Evolutionary conservation across 2,113 vertebrate genomes (phyloP), one percentile per base, ranked within the genome.

Genomic region (Calonectris borealis): DNA sequence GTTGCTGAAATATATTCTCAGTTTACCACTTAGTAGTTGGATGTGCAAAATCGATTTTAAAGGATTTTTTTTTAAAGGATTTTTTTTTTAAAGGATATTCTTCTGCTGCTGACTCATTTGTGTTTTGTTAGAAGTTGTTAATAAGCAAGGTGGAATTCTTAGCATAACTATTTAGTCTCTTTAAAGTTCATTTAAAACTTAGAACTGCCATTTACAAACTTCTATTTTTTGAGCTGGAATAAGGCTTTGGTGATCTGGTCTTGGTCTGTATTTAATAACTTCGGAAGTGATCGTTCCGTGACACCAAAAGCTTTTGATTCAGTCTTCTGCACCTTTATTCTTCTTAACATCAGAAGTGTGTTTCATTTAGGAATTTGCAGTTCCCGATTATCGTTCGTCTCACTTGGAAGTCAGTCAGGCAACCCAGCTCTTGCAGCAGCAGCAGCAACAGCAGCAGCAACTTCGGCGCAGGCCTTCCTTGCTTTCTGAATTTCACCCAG

Each of bases 401-500:
- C 99, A 99, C 95, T 97, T 99, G 92, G 99, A 99, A 42, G 98
- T 98, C 78, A 98, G 79, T 84, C 98, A 98, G 73, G 98, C 98
- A 1, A 98, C 98, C 20, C 98, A 98, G 66, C 98, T 98, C 60
- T 66, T 98, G 84, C 98, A 98, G 96, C 98, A 99, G 79, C 98
- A 98, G 73, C 99, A 99, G 89, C 98, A 98, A 2, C 97, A 98
- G 52, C 96, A 98, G 91, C 98, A 98, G 96, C 98, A 98, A 42
- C 99, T 99, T 66, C 98, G 99, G 19, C 98, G 99, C 83, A 98
- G 99, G 68, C 99, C 99, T 19, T 99, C 99, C 26, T 96, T 99
- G 97, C 98, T 99, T 44, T 99, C 99, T 6, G 99, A 99, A 94
- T 99, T 99, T 96, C 99, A 99, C 95, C 99, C 99, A 2, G 99